Conservation (phyloP, 2,888 invertebrate genomes). For the Auanema freiburgensis region DNA sequence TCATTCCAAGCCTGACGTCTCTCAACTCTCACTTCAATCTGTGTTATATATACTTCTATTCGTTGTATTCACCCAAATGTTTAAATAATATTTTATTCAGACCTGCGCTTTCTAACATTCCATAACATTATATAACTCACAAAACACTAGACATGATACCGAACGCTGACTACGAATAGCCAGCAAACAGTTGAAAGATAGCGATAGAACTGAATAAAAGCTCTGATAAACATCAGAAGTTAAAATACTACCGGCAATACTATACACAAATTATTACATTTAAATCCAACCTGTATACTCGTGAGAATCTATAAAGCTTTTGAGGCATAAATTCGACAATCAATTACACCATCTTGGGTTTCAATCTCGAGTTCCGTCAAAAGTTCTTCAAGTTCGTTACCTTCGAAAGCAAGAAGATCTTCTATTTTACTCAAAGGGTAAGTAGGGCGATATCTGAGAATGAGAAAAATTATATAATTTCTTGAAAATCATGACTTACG, state of each 20-base stretch:
- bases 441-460: slow-evolving; percentile 76
- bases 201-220: not conserved
- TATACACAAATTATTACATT: not conserved
- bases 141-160: not conserved
- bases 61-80: slow-evolving; percentile 3
- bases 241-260: not conserved
- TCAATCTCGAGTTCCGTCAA: slow-evolving; percentile 75
- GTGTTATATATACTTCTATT: not conserved
- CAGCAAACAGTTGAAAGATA: not conserved
- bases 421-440: slow-evolving; percentile 84
- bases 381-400: slow-evolving; percentile 82
- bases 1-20: not conserved
- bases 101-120: slow-evolving; percentile 3
- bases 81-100: slow-evolving; percentile 6
- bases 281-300: not conserved
- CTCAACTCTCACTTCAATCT: slow-evolving; percentile 1
- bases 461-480: not conserved
- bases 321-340: slow-evolving; percentile 24
- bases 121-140: not conserved
- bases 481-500: slow-evolving; percentile 77
- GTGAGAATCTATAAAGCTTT: slow-evolving; percentile 11
- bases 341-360: slow-evolving; percentile 25
- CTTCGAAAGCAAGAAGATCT: slow-evolving; percentile 85
- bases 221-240: not conserved
- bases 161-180: not conserved